Percentiles rank a stretch among this genome's conserved stretches.
Conservation (phyloP, 92 coral and sea anemone species). For the Zoanthus sociatus region DNA sequence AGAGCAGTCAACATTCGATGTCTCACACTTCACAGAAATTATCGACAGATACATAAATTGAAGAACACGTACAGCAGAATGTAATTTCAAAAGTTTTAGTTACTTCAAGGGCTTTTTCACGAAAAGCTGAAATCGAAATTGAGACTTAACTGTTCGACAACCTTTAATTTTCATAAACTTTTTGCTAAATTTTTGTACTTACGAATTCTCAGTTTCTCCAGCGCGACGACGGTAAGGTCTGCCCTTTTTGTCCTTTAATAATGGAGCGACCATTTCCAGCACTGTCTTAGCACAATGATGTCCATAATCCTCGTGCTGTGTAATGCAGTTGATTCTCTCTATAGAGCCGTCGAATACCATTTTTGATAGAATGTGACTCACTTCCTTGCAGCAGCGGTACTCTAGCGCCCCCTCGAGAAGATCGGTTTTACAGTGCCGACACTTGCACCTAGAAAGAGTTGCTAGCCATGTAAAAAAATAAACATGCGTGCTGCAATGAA, state of each 20-base stretch:
- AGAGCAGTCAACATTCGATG: too few relatives aligned
- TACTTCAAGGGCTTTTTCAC: too few relatives aligned
- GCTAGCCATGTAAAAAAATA: background rate
- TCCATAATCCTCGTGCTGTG: conserved; percentile 19
- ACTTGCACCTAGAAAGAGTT: conserved; percentile 8
- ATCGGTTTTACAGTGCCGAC: background rate
- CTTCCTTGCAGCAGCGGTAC: conserved; percentile 16
- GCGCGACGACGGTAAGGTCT: conserved; percentile 7
- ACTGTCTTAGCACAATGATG: conserved; percentile 5
- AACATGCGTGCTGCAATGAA: background rate
- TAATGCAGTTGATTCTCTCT: background rate
- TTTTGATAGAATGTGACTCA: background rate
- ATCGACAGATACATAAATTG: too few relatives aligned
- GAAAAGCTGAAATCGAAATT: background rate
- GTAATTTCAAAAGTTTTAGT: too few relatives aligned
- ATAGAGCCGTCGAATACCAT: conserved; percentile 8
- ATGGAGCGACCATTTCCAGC: background rate
- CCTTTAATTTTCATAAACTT: background rate
- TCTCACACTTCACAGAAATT: too few relatives aligned
- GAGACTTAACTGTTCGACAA: background rate
- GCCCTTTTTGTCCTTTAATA: conserved; percentile 6
- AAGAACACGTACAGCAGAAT: too few relatives aligned
- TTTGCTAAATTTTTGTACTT: background rate
- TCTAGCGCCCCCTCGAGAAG: conserved; percentile 5
- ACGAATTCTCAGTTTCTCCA: conserved; percentile 16